Base-by-base conservation (phyloP, 2,797 vertebrate species). In the Coregonus suidteri region DNA sequence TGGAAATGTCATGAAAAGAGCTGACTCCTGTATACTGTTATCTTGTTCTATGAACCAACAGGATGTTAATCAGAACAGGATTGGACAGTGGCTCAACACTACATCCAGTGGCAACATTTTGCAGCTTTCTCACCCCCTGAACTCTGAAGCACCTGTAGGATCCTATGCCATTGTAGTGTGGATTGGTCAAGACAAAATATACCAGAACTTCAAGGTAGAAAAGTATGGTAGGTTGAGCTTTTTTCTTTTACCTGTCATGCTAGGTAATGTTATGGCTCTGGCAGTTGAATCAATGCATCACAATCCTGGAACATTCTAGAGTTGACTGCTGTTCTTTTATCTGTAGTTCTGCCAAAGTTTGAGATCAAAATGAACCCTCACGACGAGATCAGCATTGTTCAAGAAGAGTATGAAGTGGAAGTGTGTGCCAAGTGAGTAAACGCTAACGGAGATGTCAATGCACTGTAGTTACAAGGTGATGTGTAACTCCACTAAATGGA, bases 51-150 rank as follows among this genome's bases (percentile, higher is more conserved):
- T 31, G 25, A 13, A 13, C 25, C 14, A 13, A 16, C 34, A 95
- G 94, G 91, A 95, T 84, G 25, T 83, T 31, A 30, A 68, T 20
- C 7, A 7, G 0, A 95, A 94, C 82, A 82, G 86, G 51, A 93
- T 95, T 79, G 93, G 87, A 13, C 94, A 94, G 80, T 95, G 95
- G 95, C 59, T 93, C 53, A 91, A 94, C 5, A 3, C 88, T 34
- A 84, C 76, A 1, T 87, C 92, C 0, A 3, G 75, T 11, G 68
- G 83, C 71, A 92, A 85, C 85, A 93, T 95, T 18, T 35, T 93
- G 82, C 91, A 95, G 71, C 88, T 89, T 30, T 94, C 91, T 65
- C 87, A 92, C 75, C 31, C 85, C 1, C 77, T 95, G 84, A 94
- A 90, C 83, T 87, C 93, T n/a, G 94, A 94, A 79, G 93, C 92